Evolutionary conservation across 2,797 vertebrate species (phyloP), one percentile per base, ranked within the genome.

Genomic region (Acanthornis magna): DNA sequence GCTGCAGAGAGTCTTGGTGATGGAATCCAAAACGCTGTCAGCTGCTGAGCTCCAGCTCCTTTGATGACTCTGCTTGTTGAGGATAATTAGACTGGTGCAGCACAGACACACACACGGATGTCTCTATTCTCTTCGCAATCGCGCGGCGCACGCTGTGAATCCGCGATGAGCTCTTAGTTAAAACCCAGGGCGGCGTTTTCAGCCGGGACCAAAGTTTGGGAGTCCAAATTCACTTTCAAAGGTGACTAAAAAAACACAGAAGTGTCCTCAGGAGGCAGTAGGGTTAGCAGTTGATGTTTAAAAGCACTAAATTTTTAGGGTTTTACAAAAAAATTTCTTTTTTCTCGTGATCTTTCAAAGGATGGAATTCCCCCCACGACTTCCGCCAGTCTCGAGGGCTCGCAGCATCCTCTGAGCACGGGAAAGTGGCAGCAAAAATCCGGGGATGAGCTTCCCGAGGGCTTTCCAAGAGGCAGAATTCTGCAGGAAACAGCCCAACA

Each of bases 11-110:
- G 94, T 19, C 84, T 9, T 11, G 89, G 81, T 50, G 94, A 81
- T 88, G 95, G 95, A 36, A 95, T 88, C 94, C 95, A 88, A 89
- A 96, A 54, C 0, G 19, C 95, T 90, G 96, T 66, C 95, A 96
- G 95, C 93, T 95, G 94, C 95, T 91, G 21, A 76, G 43, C 87
- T 92, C 55, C 94, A 67, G 92, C 76, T 88, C 93, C 91, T 96
- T 91, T 96, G 96, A 95, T 96, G 94, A 88, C 95, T 95, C 82
- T 95, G 93, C 95, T 96, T 95, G 96, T 95, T 96, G 96, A 26
- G 95, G 95, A 95, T 96, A 96, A 96, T 96, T 91, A 95, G 95
- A 14, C 85, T 94, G 94, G 82, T 90, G 96, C 91, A 88, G 91
- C 47, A 90, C 93, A 95, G 93, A 91, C 95, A 95, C 89, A 95